phyloP scores from a whole-genome alignment of 2,113 vertebrate species.

The Clupea harengus region DNA sequence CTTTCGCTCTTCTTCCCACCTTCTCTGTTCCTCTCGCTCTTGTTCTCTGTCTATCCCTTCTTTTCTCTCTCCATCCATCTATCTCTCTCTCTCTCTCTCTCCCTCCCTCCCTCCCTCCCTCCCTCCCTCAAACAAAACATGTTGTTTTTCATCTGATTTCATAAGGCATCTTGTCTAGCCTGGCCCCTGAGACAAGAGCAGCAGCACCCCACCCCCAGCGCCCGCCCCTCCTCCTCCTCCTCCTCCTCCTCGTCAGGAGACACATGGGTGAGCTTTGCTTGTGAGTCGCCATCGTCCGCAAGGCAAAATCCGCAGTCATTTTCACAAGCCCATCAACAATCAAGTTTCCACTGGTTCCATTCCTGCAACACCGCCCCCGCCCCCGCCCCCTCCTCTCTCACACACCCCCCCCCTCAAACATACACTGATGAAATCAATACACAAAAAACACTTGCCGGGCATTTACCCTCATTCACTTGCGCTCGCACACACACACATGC shows the following conservation, averaged over 20 bases:
- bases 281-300: not conserved
- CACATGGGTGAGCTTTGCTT: conserved; percentile 10
- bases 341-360: not conserved
- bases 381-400: not conserved
- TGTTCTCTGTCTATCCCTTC: not conserved
- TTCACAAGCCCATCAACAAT: not conserved
- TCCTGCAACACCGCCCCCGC: no score
- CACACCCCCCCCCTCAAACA: not conserved
- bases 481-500: not conserved
- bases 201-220: not conserved
- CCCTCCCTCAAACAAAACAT: conserved; percentile 10
- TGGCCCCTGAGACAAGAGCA: not conserved
- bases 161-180: not conserved
- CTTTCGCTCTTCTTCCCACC: not conserved
- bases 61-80: not conserved
- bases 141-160: conserved; percentile 8
- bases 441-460: not conserved
- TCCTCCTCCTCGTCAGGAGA: not conserved
- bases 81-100: not conserved
- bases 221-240: not conserved
- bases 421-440: not conserved
- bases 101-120: not conserved
- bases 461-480: not conserved
- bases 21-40: not conserved
- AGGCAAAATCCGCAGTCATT: not conserved